Evolutionary conservation across 1,140 invertebrate genomes (phyloP).

Genomic region (Bradysia coprophila): DNA sequence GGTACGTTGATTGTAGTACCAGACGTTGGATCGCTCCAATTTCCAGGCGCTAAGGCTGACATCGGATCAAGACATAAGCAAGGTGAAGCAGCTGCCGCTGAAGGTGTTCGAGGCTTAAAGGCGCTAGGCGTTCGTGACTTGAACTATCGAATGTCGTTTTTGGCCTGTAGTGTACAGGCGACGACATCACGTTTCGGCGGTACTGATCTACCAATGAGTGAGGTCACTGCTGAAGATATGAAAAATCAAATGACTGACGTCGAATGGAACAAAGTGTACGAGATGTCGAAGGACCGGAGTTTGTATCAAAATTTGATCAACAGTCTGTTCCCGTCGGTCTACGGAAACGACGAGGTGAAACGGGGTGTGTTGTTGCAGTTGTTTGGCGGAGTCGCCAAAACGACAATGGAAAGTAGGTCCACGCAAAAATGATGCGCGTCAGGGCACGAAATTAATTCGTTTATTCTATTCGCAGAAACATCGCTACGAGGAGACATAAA

Average conservation of each 20-base stretch:
- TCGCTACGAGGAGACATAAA: slow-evolving; percentile 92
- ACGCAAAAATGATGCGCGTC: neutral
- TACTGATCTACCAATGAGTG: slow-evolving; percentile 53
- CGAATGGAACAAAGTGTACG: slow-evolving; percentile 92
- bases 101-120: slow-evolving; percentile 84
- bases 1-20: slow-evolving; percentile 96
- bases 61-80: slow-evolving; percentile 49
- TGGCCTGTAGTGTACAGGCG: slow-evolving; percentile 80
- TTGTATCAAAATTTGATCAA: slow-evolving; percentile 82
- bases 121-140: slow-evolving; percentile 89
- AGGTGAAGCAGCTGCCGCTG: slow-evolving; percentile 51
- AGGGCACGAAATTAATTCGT: neutral
- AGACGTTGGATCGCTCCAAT: slow-evolving; percentile 73
- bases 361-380: slow-evolving; percentile 88
- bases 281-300: slow-evolving; percentile 90
- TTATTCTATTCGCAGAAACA: slow-evolving; percentile 26
- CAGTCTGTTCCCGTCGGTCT: slow-evolving; percentile 92
- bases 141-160: slow-evolving; percentile 87
- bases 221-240: slow-evolving; percentile 77
- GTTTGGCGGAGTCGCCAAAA: slow-evolving; percentile 94
- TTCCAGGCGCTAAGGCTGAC: slow-evolving; percentile 74
- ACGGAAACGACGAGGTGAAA: slow-evolving; percentile 97
- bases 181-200: slow-evolving; percentile 74
- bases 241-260: slow-evolving; percentile 86
- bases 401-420: slow-evolving; percentile 60